phyloP scores from a whole-genome alignment of 2,113 vertebrate species.

The Argyrosomus japonicus region DNA sequence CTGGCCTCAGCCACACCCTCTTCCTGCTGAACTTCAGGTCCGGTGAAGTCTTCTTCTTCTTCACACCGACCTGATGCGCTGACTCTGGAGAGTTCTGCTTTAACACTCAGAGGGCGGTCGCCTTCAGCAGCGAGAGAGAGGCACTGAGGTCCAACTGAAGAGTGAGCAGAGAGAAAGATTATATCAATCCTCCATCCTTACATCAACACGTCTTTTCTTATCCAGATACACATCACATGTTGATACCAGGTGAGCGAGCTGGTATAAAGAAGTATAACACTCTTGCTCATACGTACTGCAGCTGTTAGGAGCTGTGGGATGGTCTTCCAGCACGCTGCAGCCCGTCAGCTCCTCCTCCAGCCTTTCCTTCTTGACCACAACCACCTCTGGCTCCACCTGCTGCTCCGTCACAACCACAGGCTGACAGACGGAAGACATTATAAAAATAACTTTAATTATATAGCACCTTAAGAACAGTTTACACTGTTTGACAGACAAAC shows the following conservation, averaged over 20 bases:
- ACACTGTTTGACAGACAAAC: too few relatives aligned
- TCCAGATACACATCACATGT: too few relatives aligned
- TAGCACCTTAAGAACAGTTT: too few relatives aligned
- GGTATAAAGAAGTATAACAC: not conserved
- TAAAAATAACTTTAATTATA: too few relatives aligned
- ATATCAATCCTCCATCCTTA: not conserved
- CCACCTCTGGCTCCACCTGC: constrained; percentile 2
- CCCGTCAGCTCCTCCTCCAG: constrained; percentile 11
- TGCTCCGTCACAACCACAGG: not conserved
- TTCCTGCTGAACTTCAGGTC: not conserved
- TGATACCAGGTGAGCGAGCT: not conserved
- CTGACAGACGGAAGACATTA: constrained; percentile 4
- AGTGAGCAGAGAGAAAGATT: not conserved
- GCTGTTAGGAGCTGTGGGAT: not conserved
- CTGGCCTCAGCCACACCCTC: not conserved
- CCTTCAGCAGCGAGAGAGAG: not conserved
- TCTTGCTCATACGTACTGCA: constrained; percentile 10
- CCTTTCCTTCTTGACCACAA: constrained; percentile 46
- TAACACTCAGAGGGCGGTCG: not conserved
- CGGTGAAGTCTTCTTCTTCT: not conserved
- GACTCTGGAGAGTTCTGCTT: not conserved
- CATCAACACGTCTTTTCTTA: too few relatives aligned
- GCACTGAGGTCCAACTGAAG: constrained; percentile 3
- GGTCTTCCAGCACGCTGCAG: constrained; percentile 26
- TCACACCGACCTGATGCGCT: not conserved